Evolutionary conservation across 2,888 invertebrate genomes (phyloP), one percentile per base, ranked within the genome.

Genomic region (Nymphalis polychloros): DNA sequence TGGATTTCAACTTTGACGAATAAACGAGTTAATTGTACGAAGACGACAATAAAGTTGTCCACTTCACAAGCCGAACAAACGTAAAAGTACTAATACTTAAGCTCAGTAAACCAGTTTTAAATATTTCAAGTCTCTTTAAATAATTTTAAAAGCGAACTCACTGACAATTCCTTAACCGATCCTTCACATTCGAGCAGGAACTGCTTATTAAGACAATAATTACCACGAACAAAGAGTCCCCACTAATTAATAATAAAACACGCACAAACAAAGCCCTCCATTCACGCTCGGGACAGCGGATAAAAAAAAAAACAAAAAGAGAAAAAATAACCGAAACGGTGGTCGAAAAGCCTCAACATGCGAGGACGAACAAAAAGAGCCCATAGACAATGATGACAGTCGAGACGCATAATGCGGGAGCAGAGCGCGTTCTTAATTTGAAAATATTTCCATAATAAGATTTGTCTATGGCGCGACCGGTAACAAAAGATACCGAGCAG

Each of bases 181-280:
- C 84, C 80, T 84, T 83, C 84, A 85, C 83, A 88, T 86, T 87
- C 86, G 87, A 87, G 86, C 89, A 89, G 92, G 92, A 91, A 92
- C 92, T 89, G 89, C 92, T 92, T 92, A 92, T 92, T 92, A 92
- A 90, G 90, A 92, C 90, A 90, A 92, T 92, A 92, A 92, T 92
- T 92, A 86, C 92, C 92, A 90, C 87, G 88, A 88, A 92, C 92
- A 92, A 92, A 90, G 88, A 85, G 84, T 83, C 85, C 81, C 85
- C 92, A 91, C 92, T 92, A 92, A 92, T 92, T 92, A 92, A 92
- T 92, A 92, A 92, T 92, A 92, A 92, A 90, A 92, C 92, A 90
- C 88, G 88, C 87, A 86, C 90, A 90, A 90, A 92, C 91, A 92
- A 92, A 90, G 87, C 82, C 82, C 84, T 82, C 90, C 87, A 91